Percentiles rank a stretch among this genome's conserved stretches.
phyloP scores from a whole-genome alignment of 2,888 invertebrate species.

The Spisula solida region DNA sequence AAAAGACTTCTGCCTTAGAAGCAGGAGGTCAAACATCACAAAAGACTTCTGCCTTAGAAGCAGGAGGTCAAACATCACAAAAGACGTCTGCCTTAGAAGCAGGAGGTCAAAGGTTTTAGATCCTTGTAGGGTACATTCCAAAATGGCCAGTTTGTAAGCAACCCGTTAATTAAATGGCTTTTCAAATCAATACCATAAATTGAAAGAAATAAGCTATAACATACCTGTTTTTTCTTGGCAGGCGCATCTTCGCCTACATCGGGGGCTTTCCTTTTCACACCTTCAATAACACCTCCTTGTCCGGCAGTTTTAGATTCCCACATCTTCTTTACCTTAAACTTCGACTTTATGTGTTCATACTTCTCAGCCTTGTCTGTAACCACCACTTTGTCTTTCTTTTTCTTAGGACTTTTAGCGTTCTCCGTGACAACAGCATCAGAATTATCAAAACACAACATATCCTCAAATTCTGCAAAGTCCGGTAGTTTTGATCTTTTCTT shows the following conservation, averaged over 20 bases:
- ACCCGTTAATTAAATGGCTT: not conserved
- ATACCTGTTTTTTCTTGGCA: slow-evolving; percentile 70
- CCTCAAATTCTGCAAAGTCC: slow-evolving; percentile 56
- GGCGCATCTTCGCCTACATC: slow-evolving; percentile 55
- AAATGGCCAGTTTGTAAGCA: not conserved
- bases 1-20: too few species aligned
- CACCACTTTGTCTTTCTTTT: slow-evolving; percentile 31
- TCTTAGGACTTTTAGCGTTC: slow-evolving; percentile 42
- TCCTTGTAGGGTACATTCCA: not conserved
- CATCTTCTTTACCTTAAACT: slow-evolving; percentile 76
- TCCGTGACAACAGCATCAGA: slow-evolving; percentile 63
- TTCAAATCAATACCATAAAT: not conserved
- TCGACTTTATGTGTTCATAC: slow-evolving; percentile 73
- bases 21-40: too few species aligned
- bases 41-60: too few species aligned
- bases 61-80: too few species aligned
- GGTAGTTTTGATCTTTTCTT: slow-evolving; percentile 30
- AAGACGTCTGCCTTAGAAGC: too few species aligned
- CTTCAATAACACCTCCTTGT: slow-evolving; percentile 60
- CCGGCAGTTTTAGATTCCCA: slow-evolving; percentile 66
- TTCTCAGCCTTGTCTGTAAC: slow-evolving; percentile 56
- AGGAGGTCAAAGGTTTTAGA: too few species aligned
- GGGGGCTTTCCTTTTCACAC: slow-evolving; percentile 49
- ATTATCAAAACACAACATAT: slow-evolving; percentile 73
- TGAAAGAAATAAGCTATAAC: not conserved